Evolutionary conservation across 2,888 invertebrate species (phyloP).

Genomic region (Allolobophora icterica): DNA sequence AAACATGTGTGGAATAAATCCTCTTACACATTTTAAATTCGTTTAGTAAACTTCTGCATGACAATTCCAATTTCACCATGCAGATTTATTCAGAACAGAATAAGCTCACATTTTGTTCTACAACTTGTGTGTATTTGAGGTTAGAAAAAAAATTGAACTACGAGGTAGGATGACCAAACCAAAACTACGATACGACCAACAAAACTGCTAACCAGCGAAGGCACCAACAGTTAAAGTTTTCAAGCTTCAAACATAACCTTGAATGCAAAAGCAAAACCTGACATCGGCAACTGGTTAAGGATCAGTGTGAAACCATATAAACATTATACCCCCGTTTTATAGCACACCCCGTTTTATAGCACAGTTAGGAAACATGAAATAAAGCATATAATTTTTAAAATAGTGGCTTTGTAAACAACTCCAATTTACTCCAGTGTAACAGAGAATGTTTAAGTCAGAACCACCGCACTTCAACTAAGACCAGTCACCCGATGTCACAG

Average conservation of each 20-base stretch:
- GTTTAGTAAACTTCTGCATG: neutral
- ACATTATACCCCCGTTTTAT: neutral
- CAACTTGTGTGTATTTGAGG: neutral
- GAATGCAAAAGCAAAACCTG: neutral
- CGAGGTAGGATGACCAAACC: constrained; percentile 1
- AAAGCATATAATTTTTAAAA: neutral
- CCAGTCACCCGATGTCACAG: neutral
- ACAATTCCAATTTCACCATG: neutral
- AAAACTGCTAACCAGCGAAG: constrained; percentile 3
- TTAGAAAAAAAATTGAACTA: neutral
- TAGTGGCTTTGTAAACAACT: neutral
- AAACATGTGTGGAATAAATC: no score
- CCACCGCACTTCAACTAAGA: neutral
- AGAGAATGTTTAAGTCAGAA: neutral
- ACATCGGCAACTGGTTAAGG: neutral
- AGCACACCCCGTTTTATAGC: no score
- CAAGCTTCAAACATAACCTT: neutral
- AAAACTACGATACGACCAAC: neutral
- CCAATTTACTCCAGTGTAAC: neutral
- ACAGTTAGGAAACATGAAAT: neutral
- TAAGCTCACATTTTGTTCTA: neutral
- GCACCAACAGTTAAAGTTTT: neutral
- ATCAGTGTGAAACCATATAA: no score
- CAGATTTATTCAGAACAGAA: neutral
- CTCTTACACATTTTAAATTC: no score